Conservation (phyloP, 2,113 vertebrate species). For the Sinosuthora webbiana region DNA sequence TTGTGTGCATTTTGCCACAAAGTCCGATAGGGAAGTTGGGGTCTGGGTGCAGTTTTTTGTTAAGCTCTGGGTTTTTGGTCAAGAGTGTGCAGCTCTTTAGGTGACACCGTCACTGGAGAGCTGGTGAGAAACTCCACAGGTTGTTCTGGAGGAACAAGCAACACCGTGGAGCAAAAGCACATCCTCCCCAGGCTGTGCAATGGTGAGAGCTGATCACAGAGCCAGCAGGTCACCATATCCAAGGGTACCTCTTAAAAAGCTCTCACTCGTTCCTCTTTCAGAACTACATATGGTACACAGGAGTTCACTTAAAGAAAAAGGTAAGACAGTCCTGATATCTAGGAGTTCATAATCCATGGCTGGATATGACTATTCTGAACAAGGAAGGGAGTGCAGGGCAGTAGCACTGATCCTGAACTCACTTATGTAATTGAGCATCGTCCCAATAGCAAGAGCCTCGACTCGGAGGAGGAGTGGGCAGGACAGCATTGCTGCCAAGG, state of each 20-base stretch:
- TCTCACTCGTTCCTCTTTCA: not conserved
- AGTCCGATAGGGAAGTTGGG: not conserved
- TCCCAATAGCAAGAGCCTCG: rapidly evolving
- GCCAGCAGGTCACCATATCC: not conserved
- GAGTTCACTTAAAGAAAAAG: not conserved
- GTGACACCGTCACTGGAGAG: not conserved
- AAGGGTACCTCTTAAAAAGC: not conserved
- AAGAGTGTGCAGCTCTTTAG: not conserved
- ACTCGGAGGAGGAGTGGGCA: not conserved
- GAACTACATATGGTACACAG: not conserved
- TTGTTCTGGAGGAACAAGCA: not conserved
- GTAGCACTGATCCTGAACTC: not conserved
- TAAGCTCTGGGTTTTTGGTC: not conserved
- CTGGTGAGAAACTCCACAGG: not conserved
- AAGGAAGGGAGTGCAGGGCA: not conserved
- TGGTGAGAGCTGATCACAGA: not conserved
- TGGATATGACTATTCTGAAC: not conserved
- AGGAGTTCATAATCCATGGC: not conserved
- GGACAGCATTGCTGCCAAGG: not conserved
- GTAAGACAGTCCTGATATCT: not conserved
- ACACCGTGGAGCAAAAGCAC: not conserved
- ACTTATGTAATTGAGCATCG: not conserved
- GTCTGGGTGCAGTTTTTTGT: not conserved
- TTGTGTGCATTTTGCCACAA: not conserved
- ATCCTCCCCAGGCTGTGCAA: rapidly evolving